These are phyloP conservation scores for Dasypolia templi DNA, from an alignment of 2,888 invertebrate genomes.

Conservation along the genomic window DNA sequence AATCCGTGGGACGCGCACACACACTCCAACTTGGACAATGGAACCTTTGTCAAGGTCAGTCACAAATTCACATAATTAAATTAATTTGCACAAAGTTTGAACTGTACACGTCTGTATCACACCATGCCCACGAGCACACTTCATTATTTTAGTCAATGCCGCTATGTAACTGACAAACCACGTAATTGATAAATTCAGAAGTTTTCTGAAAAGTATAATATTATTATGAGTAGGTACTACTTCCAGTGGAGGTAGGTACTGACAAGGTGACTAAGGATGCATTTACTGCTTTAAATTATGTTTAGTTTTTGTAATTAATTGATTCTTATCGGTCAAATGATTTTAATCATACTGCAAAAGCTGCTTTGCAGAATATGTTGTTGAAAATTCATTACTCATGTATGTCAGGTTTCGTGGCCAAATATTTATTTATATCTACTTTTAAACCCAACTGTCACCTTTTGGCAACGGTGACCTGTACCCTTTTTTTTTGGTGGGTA, in stretches of 20 bases:
- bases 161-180: conserved; percentile 26
- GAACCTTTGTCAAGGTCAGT: not conserved
- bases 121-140: conserved; percentile 30
- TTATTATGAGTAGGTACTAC: not conserved
- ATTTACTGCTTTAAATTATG: not conserved
- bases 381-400: no score
- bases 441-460: not conserved
- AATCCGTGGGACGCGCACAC: not conserved
- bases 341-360: not conserved
- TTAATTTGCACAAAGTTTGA: not conserved
- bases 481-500: no score
- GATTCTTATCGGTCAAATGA: not conserved
- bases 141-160: conserved; percentile 15
- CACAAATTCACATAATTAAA: not conserved
- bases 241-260: not conserved
- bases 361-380: no score
- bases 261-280: not conserved
- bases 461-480: no score
- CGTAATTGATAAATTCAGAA: not conserved
- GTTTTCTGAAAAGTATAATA: not conserved
- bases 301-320: not conserved
- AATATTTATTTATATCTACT: not conserved
- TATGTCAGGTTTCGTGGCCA: not conserved
- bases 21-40: not conserved
- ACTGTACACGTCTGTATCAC: conserved; percentile 33